Percentiles rank a stretch among this genome's conserved stretches.
Conservation (phyloP, 2,797 vertebrate genomes). For the Streptopelia turtur region DNA sequence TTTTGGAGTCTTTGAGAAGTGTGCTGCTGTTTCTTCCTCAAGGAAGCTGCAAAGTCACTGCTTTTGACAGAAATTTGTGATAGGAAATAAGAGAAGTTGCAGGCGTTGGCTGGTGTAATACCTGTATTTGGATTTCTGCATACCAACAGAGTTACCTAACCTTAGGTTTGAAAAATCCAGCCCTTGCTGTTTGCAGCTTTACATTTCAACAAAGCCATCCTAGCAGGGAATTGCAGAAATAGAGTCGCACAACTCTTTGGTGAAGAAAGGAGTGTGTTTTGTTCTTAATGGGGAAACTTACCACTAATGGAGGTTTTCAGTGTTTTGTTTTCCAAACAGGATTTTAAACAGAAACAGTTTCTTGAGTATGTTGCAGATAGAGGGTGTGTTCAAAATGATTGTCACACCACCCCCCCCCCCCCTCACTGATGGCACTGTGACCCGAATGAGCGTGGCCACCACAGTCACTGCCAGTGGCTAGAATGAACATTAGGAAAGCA, state of each 20-base stretch:
- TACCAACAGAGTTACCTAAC: background rate
- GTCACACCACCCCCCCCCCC: background rate
- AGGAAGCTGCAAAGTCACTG: background rate
- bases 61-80: background rate
- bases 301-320: background rate
- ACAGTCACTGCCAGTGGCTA: background rate
- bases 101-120: conserved; percentile 4
- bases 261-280: background rate
- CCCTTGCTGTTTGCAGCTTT: background rate
- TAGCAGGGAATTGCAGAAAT: background rate
- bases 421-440: background rate
- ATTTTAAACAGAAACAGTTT: background rate
- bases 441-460: background rate
- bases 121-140: conserved; percentile 45
- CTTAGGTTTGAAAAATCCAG: background rate
- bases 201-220: background rate
- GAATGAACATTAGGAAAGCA: background rate
- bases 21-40: background rate
- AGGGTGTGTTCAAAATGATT: background rate
- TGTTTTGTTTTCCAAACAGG: background rate
- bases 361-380: background rate
- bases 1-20: background rate
- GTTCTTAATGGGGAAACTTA: background rate
- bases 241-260: background rate
- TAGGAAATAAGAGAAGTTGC: conserved; percentile 4